Conservation (phyloP, 1,140 invertebrate genomes). For the Octopus sinensis region DNA sequence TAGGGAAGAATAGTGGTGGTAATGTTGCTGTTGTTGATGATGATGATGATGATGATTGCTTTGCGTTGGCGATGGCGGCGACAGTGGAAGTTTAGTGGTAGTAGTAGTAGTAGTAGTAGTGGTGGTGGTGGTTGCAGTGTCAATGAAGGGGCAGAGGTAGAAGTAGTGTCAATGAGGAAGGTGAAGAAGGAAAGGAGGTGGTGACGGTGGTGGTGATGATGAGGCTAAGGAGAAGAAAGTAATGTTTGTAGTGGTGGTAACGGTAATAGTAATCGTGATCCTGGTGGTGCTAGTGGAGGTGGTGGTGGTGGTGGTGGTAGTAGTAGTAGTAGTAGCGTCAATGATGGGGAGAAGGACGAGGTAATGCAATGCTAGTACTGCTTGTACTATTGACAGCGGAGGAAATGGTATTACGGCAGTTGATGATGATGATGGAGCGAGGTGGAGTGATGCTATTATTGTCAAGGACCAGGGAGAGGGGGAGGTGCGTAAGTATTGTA, state of each 20-base stretch:
- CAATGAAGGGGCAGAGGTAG: not conserved
- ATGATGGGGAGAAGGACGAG: not conserved
- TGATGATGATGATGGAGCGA: not conserved
- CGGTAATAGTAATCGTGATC: not conserved
- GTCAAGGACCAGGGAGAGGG: not conserved
- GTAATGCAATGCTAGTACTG: not conserved
- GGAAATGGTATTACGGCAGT: not conserved
- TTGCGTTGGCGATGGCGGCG: not conserved
- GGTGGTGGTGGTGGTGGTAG: not conserved
- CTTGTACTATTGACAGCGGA: not conserved
- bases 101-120: no score
- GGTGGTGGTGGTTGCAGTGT: not conserved
- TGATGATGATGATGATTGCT: not conserved
- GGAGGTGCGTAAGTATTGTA: not conserved
- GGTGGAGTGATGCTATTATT: not conserved
- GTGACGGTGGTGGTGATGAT: not conserved
- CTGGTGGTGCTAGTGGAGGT: not conserved
- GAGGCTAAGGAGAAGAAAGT: not conserved
- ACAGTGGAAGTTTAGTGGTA: not conserved
- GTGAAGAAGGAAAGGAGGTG: not conserved
- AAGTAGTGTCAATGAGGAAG: not conserved
- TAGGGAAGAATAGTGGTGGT: not conserved
- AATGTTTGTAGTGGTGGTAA: not conserved
- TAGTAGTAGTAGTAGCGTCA: not conserved
- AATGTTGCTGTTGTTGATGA: not conserved